A percentile compares a stretch with the other conserved stretches of the same genome.
These are phyloP conservation scores for Eulemur mongoz DNA, from an alignment of 2,797 vertebrate genomes.

Conservation along the genomic window DNA sequence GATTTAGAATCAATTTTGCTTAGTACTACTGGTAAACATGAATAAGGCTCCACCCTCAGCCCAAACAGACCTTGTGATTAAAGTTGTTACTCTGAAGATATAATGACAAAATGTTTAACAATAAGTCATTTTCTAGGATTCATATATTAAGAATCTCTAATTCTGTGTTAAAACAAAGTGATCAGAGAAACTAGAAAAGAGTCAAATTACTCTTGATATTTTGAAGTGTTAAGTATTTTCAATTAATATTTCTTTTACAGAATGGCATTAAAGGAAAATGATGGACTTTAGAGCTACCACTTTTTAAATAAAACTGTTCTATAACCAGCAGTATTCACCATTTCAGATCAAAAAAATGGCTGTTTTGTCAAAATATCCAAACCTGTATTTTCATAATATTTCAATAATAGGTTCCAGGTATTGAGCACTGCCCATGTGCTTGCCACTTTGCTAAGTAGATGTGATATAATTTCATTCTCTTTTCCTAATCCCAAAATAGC, in stretches of 20 bases:
- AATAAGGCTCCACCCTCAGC: neutral
- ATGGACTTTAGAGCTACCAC: neutral
- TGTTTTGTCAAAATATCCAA: slow-evolving; percentile 2
- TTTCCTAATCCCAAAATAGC: neutral
- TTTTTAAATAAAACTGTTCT: neutral
- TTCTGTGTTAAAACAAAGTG: neutral
- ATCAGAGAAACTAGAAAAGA: neutral
- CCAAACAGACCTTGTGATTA: neutral
- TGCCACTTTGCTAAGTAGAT: neutral
- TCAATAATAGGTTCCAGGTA: neutral
- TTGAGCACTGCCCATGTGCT: neutral
- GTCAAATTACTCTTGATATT: neutral
- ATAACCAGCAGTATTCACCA: neutral
- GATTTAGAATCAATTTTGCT: neutral
- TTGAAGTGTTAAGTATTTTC: neutral
- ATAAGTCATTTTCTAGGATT: neutral
- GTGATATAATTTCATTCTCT: neutral
- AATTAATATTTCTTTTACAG: neutral
- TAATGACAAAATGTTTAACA: neutral
- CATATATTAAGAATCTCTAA: neutral
- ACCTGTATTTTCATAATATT: neutral
- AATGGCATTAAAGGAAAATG: neutral
- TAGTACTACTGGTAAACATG: neutral
- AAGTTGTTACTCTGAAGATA: neutral
- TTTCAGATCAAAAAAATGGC: neutral